Base-by-base conservation (phyloP, 2,113 vertebrate genomes). In the Notarius lentiginosus region DNA sequence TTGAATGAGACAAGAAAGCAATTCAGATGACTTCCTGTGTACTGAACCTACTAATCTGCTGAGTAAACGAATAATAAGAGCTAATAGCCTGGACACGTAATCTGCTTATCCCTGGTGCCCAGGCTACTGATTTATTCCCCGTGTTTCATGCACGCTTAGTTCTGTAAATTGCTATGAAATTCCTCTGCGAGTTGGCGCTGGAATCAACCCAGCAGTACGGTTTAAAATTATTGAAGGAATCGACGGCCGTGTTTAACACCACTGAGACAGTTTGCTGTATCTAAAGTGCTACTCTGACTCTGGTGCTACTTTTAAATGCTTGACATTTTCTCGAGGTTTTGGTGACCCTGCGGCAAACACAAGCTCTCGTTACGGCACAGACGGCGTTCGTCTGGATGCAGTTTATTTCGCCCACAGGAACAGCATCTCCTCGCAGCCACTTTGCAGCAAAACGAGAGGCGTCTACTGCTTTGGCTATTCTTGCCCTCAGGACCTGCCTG, bases 101-200 rank as follows among this genome's bases (percentile, higher is more conserved):
- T 79, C 77, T 34, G 53, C 55, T 58, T 79, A 79, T 79, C 27
- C 77, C 3, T 34, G 77, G 20, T 58, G 77, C 77, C 53, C 77
- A 79, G 55, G 55, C 53, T 2, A 22, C 55, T 34, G 55, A 58
- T 79, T 76, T 60, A 34, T 56, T 58, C 49, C 27, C 8, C 17
- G 18, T 27, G 51, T 79, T 79, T 79, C 17, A 10, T 27, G 53
- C 27, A 79, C 77, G 15, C 34, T 79, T 34, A 60, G 27, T 58
- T 8, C 27, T 34, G 77, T 15, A 79, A 79, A 55, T 55, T 55
- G 51, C 6, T 55, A 15, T 6, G 11, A 27, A 15, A 18, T 56
- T 77, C 12, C 47, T 55, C 5, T 27, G 72, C 5, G 72, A 51
- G 41, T 3, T 7, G 47, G n/a, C n/a, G 8, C 75, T 15, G 77